Base-by-base conservation (phyloP, 2,888 invertebrate genomes). In the Strigamia transsilvanica region DNA sequence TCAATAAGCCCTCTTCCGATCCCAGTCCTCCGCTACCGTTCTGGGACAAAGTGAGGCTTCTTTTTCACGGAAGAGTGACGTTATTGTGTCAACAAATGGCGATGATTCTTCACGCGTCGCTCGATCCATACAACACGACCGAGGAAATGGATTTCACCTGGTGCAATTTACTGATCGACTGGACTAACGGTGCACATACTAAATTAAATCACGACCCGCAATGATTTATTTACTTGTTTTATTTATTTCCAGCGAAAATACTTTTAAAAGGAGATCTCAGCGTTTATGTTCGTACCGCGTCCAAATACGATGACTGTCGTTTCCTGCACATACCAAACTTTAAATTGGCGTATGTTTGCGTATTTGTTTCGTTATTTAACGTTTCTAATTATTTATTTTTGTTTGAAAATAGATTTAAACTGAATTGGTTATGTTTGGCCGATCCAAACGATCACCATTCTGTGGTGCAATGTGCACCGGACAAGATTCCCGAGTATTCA, bases 111-210 rank as follows among this genome's bases (percentile, higher is more conserved):
- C 98, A 98, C 87, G 98, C 98, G 4, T 98, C 98, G 0, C 90
- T 97, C 13, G 98, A 99, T 90, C 99, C 99, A 0, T 99, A 99
- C 88, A 99, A 99, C 87, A 97, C 97, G 5, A 99, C 99, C 0
- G 99, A 99, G 88, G 96, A 99, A 89, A 98, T 99, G 96, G 99
- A 99, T 88, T 91, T 98, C 84, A 95, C 96, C 0, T 99, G 99
- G 98, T 93, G 93, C 56, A 93, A 96, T 85, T 92, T 98, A 4
- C 93, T 94, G 42, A 92, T 99, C 87, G 97, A 99, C 86, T 99
- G 99, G 98, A 97, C 96, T 0, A 96, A 97, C 87, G 96, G 95
- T 91, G 27, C 3, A 32, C 5, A 10, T 87, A 84, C 18, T 27
- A 32, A 18, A 80, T 80, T 18, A 18, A 12, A 15, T 34, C 27